Evolutionary conservation across 1,140 invertebrate species (phyloP).

Genomic region (Drosophila pruinosa): DNA sequence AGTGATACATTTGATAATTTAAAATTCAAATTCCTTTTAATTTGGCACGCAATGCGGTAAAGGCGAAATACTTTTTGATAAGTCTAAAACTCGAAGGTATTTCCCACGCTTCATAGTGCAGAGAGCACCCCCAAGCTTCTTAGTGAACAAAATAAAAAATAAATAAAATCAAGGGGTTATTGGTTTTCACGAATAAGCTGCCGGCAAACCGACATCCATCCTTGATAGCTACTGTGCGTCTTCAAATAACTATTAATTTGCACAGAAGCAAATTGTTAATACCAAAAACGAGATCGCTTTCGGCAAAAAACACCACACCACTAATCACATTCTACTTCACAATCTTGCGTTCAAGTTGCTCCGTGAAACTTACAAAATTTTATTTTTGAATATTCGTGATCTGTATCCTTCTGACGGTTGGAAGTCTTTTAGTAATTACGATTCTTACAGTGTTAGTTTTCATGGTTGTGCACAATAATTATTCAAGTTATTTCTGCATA

Average conservation of each 20-base stretch:
- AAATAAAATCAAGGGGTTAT: not conserved
- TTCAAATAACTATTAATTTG: constrained; percentile 47
- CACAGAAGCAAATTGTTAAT: constrained; percentile 57
- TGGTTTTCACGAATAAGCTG: constrained; percentile 9
- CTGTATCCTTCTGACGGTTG: not conserved
- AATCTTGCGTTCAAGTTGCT: not conserved
- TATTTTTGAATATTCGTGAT: not conserved
- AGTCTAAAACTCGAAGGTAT: constrained; percentile 13
- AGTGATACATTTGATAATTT: constrained; percentile 28
- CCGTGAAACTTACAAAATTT: too few relatives aligned
- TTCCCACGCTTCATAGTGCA: constrained; percentile 63
- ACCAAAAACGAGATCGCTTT: constrained; percentile 69
- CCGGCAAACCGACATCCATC: not conserved
- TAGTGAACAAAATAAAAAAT: constrained; percentile 9
- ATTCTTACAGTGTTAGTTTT: not conserved
- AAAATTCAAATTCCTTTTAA: constrained; percentile 24
- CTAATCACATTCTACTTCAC: not conserved
- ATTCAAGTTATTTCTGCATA: not conserved
- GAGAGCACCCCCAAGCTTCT: constrained; percentile 55
- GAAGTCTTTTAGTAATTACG: not conserved
- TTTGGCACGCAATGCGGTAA: constrained; percentile 51
- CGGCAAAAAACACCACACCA: constrained; percentile 26
- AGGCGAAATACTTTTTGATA: constrained; percentile 20
- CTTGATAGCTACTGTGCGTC: constrained; percentile 38
- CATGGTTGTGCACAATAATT: not conserved